Percentiles rank a stretch among this genome's conserved stretches.
phyloP scores from a whole-genome alignment of 2,888 invertebrate genomes.

The Argyresthia goedartella region DNA sequence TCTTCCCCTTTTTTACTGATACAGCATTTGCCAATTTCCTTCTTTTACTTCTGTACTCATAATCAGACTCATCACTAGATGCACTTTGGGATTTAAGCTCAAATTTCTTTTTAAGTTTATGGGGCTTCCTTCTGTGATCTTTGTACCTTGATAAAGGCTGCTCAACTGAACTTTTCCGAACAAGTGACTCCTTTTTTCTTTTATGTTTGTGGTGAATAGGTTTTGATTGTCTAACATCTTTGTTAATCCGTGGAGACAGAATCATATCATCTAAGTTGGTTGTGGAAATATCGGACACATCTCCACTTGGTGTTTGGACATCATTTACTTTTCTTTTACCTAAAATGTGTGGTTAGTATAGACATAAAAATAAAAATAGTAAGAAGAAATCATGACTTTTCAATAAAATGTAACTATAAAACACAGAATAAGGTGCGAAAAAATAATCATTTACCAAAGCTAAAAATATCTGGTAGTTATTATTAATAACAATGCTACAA shows the following conservation, averaged over 20 bases:
- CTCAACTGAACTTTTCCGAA: not conserved
- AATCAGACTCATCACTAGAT: conserved; percentile 55
- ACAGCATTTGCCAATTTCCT: conserved; percentile 69
- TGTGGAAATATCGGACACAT: conserved; percentile 44
- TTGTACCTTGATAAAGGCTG: conserved; percentile 16
- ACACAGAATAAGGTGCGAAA: not conserved
- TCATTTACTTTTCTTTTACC: conserved; percentile 26
- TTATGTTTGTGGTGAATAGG: conserved; percentile 31
- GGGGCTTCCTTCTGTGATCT: conserved; percentile 28
- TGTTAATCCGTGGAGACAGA: conserved; percentile 12
- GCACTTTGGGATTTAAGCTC: conserved; percentile 29
- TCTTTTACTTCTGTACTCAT: conserved; percentile 54
- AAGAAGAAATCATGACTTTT: not conserved
- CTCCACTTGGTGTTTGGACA: conserved; percentile 18
- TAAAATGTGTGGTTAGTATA: conserved; percentile 18
- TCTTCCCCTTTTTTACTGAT: conserved; percentile 39
- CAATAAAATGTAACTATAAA: not conserved
- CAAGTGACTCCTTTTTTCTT: conserved; percentile 25
- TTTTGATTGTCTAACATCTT: conserved; percentile 19
- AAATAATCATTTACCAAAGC: too few species aligned
- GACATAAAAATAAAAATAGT: conserved; percentile 12
- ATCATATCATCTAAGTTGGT: conserved; percentile 35
- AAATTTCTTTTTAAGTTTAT: conserved; percentile 30
- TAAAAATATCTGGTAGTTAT: too few species aligned
- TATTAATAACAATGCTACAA: too few species aligned